A percentile compares a stretch with the other conserved stretches of the same genome.
phyloP scores from a whole-genome alignment of 2,888 invertebrate genomes.

The Mactromeris polynyma region DNA sequence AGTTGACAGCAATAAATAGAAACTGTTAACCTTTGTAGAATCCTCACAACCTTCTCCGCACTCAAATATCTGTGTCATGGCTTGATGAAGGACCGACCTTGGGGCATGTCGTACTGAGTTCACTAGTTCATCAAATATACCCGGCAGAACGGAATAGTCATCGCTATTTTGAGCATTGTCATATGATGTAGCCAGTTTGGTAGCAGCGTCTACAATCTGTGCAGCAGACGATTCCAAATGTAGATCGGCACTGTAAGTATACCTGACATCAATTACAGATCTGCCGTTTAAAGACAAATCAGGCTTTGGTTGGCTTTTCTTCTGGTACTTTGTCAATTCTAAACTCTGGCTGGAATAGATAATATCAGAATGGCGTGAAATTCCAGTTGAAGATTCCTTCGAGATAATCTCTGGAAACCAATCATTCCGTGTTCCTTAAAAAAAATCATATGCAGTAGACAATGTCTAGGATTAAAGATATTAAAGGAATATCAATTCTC shows the following conservation, averaged over 20 bases:
- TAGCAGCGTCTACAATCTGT: conserved; percentile 9
- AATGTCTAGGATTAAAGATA: too few relatives aligned
- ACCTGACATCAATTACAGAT: conserved; percentile 43
- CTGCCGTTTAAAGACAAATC: conserved; percentile 33
- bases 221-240: conserved; percentile 6
- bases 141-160: conserved; percentile 44
- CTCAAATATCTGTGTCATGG: conserved; percentile 45
- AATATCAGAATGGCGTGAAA: not conserved
- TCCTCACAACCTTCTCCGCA: conserved; percentile 50
- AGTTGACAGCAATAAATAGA: not conserved
- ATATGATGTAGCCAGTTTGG: not conserved
- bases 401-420: too few relatives aligned
- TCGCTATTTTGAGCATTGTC: conserved; percentile 9
- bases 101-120: conserved; percentile 47
- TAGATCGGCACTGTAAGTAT: conserved; percentile 47
- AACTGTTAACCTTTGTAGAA: not conserved
- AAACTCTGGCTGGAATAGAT: conserved; percentile 53
- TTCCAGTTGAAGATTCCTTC: too few relatives aligned
- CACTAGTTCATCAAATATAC: conserved; percentile 54
- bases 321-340: conserved; percentile 17
- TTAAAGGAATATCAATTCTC: too few relatives aligned
- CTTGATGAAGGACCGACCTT: conserved; percentile 27
- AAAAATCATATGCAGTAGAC: too few relatives aligned
- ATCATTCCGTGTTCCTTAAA: too few relatives aligned
- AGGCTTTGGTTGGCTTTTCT: conserved; percentile 2